A percentile compares a stretch with the other conserved stretches of the same genome.
Evolutionary conservation across 2,888 invertebrate genomes (phyloP).

Genomic region (Stenodema calcarata): DNA sequence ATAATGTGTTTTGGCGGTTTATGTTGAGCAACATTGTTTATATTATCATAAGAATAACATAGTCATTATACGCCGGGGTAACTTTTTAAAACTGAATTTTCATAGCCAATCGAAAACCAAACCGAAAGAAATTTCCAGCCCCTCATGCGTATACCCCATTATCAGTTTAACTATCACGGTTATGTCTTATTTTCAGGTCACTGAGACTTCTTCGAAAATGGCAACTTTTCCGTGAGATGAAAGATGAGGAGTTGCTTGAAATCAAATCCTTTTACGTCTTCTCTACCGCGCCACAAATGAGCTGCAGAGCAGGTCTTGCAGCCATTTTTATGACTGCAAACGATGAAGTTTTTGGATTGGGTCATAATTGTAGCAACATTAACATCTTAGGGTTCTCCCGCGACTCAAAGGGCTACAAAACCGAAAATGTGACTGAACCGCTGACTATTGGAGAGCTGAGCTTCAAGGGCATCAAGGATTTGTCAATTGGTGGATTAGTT

Average conservation of each 20-base stretch:
- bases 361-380: neutral
- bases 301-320: neutral
- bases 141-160: no score
- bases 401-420: neutral
- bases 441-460: neutral
- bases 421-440: neutral
- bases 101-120: no score
- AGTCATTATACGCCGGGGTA: no score
- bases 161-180: no score
- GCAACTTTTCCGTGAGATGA: neutral
- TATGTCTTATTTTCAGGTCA: neutral
- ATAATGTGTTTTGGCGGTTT: no score
- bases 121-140: no score
- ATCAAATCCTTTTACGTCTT: slow-evolving; percentile 11
- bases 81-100: no score
- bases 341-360: neutral
- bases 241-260: neutral
- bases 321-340: neutral
- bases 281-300: neutral
- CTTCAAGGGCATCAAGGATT: neutral
- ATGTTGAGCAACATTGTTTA: no score
- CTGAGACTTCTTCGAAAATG: neutral
- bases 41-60: no score
- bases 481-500: neutral
- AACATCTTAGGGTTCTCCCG: slow-evolving; percentile 4